Evolutionary conservation across 2,113 vertebrate genomes (phyloP), one percentile per base, ranked within the genome.

Genomic region (Platycercus adscitus): DNA sequence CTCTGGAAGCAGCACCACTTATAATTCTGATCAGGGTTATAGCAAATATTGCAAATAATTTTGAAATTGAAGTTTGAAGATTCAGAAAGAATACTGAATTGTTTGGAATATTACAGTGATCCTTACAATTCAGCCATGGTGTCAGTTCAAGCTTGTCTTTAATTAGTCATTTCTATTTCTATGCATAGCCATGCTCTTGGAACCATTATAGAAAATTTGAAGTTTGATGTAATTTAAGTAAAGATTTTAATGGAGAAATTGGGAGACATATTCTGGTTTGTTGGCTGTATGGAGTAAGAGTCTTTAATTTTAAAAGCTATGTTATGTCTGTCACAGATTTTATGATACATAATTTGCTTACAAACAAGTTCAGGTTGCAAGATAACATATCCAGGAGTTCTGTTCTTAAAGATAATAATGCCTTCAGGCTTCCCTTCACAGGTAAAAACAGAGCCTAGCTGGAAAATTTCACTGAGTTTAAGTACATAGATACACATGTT

Each of bases 221-320:
- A 76, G 46, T 72, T 78, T 76, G 6, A 81, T 56, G 12, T 50
- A 80, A 76, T 86, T 63, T 65, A 81, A 47, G 17, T 91, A 76
- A 95, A 70, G 16, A 1, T 88, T 86, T 89, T 91, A 94, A 83
- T 66, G 76, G 63, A 87, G 37, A 88, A 86, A 81, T 49, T 91
- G 56, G 65, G 61, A 88, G 53, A 81, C 29, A 10, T 60, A 31
- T 15, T 63, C 44, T 66, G 4, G 65, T 86, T 84, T 35, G 44
- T 72, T 94, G 1, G 16, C 29, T 66, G 29, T 63, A 24, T 2
- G 37, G 41, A 41, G 11, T 58, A 68, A 64, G 77, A 81, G 11
- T 46, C 16, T 70, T 77, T 71, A 49, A 58, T 65, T 88, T 83
- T 33, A 81, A 88, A 35, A 73, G 56, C 18, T 39, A 13, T 19